Evolutionary conservation across 2,113 vertebrate genomes (phyloP).

Genomic region (Zosterops borbonicus): DNA sequence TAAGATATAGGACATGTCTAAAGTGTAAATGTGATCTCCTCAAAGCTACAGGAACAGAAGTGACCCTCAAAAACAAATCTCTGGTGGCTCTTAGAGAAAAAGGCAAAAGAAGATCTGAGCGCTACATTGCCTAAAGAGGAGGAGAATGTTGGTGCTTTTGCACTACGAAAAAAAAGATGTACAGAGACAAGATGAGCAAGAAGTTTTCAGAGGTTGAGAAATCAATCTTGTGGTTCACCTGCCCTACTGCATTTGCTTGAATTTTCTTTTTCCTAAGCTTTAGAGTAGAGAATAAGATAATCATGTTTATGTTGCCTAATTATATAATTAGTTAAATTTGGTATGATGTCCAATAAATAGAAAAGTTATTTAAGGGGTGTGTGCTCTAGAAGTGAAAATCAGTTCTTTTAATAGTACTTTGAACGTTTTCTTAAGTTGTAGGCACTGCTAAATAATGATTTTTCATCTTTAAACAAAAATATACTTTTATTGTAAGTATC

Average conservation of each 20-base stretch:
- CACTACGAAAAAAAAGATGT: neutral
- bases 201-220: neutral
- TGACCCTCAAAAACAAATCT: constrained; percentile 30
- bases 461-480: neutral
- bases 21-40: constrained; percentile 83
- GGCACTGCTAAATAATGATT: neutral
- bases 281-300: neutral
- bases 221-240: neutral
- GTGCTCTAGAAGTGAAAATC: neutral
- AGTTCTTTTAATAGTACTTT: neutral
- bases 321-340: neutral
- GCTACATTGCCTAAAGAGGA: neutral
- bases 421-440: neutral
- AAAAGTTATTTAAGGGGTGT: neutral
- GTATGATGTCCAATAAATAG: neutral
- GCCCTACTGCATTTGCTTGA: neutral
- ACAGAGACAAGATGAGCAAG: neutral
- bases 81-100: neutral
- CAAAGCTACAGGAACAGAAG: constrained; percentile 73
- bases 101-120: neutral
- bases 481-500: neutral
- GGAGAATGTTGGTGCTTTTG: neutral
- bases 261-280: neutral
- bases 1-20: constrained; percentile 76
- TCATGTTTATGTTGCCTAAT: neutral